A percentile compares a stretch with the other conserved stretches of the same genome.
These are phyloP conservation scores for Strix aluco DNA, from an alignment of 2,113 vertebrate species.

Conservation along the genomic window DNA sequence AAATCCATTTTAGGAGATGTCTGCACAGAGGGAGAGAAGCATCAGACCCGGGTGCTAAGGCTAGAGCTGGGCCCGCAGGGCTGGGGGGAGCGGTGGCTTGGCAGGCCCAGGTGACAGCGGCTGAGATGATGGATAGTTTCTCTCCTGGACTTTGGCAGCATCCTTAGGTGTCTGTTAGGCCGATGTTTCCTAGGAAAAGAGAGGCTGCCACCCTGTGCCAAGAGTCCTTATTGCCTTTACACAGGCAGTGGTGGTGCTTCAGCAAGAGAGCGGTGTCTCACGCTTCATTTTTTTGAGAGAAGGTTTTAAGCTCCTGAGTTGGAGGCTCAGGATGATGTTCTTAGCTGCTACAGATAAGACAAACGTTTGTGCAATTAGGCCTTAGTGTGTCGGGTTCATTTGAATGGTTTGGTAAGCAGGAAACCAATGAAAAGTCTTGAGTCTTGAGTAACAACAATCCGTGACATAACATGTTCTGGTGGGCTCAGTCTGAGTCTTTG, in stretches of 20 bases:
- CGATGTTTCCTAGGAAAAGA: background rate
- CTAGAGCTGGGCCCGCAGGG: fast-evolving
- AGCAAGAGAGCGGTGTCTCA: background rate
- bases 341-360: too few species aligned
- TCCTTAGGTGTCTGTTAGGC: background rate
- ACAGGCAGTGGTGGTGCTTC: background rate
- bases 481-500: background rate
- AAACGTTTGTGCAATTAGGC: too few species aligned
- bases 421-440: fast-evolving
- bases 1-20: too few species aligned
- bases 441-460: fast-evolving
- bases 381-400: background rate
- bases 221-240: background rate
- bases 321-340: background rate
- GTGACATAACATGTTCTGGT: background rate
- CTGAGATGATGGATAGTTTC: background rate
- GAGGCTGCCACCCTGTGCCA: slow-evolving; percentile 23
- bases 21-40: too few species aligned
- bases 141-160: background rate
- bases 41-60: background rate
- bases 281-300: fast-evolving
- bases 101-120: background rate
- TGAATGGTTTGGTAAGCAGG: background rate
- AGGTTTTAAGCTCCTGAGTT: background rate
- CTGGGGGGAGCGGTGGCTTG: background rate